phyloP scores from a whole-genome alignment of 2,113 vertebrate species.

The Aptenodytes patagonicus region DNA sequence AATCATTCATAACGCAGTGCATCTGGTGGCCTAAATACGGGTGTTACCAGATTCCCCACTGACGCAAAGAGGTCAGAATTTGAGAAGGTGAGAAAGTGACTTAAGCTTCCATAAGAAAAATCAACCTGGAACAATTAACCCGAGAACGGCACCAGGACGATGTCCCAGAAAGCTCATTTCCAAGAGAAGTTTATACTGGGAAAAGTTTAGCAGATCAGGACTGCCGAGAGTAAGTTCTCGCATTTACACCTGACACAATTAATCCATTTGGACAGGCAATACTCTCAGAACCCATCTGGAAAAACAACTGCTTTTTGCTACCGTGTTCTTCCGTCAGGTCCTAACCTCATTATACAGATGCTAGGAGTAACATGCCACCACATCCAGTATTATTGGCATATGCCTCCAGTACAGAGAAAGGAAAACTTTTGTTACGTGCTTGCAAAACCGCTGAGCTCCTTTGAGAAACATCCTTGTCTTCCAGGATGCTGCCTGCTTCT shows the following conservation, averaged over 20 bases:
- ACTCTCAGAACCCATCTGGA: background rate
- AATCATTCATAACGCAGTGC: background rate
- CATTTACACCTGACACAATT: background rate
- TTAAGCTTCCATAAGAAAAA: conserved; percentile 25
- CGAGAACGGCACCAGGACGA: background rate
- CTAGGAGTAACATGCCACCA: background rate
- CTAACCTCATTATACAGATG: background rate
- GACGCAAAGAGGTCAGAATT: conserved; percentile 22
- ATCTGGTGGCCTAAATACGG: conserved; percentile 35
- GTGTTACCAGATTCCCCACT: conserved; percentile 19
- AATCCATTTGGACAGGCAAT: background rate
- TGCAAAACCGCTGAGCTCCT: conserved; percentile 24
- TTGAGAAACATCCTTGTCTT: background rate
- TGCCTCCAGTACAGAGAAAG: conserved; percentile 12
- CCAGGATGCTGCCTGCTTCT: conserved; percentile 14
- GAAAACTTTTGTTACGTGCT: background rate
- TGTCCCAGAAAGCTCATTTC: background rate
- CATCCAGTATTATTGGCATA: background rate
- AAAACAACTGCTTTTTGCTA: conserved; percentile 1
- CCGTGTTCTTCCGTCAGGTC: background rate
- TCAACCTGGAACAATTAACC: conserved; percentile 34
- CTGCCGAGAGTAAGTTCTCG: background rate
- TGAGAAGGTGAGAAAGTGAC: conserved; percentile 38
- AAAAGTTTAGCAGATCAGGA: background rate
- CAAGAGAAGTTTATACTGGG: background rate